Evolutionary conservation across 2,113 vertebrate species (phyloP).

Genomic region (Saimiri boliviensis): DNA sequence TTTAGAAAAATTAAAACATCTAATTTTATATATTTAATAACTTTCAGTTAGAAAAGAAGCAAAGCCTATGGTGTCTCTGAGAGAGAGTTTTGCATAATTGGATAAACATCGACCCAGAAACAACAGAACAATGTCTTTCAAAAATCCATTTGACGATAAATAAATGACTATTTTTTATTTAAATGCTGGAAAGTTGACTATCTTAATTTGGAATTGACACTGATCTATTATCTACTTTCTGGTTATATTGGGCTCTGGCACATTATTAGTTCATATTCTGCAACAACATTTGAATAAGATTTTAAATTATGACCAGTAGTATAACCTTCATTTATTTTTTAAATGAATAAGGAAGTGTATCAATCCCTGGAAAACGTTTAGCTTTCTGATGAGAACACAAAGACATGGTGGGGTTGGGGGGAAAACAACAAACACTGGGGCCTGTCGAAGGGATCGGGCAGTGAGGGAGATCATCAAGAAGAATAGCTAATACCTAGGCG

Average conservation of each 20-base stretch:
- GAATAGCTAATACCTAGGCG: no score
- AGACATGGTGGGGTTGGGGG: no score
- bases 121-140: not conserved
- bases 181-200: not conserved
- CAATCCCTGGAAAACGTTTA: not conserved
- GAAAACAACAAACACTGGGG: no score
- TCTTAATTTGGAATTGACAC: not conserved
- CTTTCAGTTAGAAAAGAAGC: not conserved
- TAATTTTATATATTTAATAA: not conserved
- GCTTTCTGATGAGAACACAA: no score
- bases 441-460: no score
- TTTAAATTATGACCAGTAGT: constrained; percentile 8
- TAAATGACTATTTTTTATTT: not conserved
- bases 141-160: constrained; percentile 17
- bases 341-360: constrained; percentile 3
- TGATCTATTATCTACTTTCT: not conserved
- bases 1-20: not conserved
- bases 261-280: constrained; percentile 16
- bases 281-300: constrained; percentile 21
- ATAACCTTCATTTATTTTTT: constrained; percentile 25
- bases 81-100: not conserved
- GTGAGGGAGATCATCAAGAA: no score
- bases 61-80: not conserved
- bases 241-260: not conserved
- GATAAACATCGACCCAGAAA: not conserved